Evolutionary conservation across 2,888 invertebrate genomes (phyloP), one percentile per base, ranked within the genome.

Genomic region (Tortricodes alternella): DNA sequence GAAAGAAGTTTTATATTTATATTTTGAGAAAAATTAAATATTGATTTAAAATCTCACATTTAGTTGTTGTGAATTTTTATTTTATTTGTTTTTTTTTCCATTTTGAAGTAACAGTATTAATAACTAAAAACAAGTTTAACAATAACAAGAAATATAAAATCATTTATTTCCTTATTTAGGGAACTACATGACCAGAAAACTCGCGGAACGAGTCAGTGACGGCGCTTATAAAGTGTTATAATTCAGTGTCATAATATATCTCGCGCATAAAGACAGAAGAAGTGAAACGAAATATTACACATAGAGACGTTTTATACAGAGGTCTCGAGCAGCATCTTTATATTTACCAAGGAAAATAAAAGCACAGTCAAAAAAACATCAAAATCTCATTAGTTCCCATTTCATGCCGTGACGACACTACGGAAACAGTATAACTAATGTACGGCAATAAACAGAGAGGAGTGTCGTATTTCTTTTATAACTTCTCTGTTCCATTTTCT

Each of bases 301-400:
- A 66, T 66, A 67, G 66, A 70, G 70, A 66, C 73, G 66, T 68
- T 73, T 64, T 69, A 74, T 76, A 76, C 68, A 70, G 65, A 69
- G 70, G 73, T 69, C 74, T 66, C 68, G 64, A 75, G 71, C 74
- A 78, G 41, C 62, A 57, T 81, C 76, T 78, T 78, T 73, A 80
- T 73, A 77, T 73, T 56, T 76, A 70, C 80, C 70, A 74, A 78
- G 78, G 76, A 87, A 89, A 89, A 89, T 89, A 90, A 90, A 85
- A 85, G 81, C 81, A 84, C 87, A 89, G 90, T 90, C 89, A 90
- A 90, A 90, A 89, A 89, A 90, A 89, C 90, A 90, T 90, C 90
- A 90, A 89, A 90, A 89, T 85, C 89, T 90, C 90, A 90, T 90
- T 90, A 90, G 90, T 90, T 89, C 85, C 83, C 88, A 85, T 89